Conservation (phyloP, 2,113 vertebrate species). For the Scatophagus argus region DNA sequence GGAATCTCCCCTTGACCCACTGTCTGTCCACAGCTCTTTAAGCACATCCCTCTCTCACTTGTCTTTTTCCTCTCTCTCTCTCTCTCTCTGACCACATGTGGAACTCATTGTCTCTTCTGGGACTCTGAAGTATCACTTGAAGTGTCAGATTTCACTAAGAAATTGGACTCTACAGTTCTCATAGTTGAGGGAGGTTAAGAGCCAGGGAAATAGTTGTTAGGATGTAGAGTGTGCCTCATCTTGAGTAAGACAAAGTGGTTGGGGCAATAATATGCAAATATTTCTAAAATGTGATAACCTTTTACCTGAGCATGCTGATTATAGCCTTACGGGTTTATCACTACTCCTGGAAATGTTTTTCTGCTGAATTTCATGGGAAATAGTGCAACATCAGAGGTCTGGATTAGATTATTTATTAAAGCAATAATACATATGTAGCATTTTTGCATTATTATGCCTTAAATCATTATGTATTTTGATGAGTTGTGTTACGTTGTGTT, state of each 20-base stretch:
- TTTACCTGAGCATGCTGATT: background rate
- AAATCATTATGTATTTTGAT: too few relatives aligned
- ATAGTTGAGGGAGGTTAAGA: background rate
- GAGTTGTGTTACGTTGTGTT: too few relatives aligned
- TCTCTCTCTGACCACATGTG: constrained; percentile 57
- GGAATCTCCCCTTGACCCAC: constrained; percentile 47
- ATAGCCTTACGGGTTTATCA: background rate
- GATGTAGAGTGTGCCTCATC: background rate
- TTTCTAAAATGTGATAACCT: background rate
- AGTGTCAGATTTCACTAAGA: constrained; percentile 58
- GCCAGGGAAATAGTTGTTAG: background rate
- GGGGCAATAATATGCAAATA: background rate
- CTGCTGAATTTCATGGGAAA: background rate
- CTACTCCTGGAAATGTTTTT: background rate
- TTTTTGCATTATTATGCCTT: too few relatives aligned
- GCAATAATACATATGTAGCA: too few relatives aligned
- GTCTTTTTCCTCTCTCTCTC: constrained; percentile 4
- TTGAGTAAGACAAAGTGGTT: background rate
- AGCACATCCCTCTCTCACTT: constrained; percentile 14
- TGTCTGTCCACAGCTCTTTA: constrained; percentile 55
- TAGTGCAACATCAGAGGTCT: background rate
- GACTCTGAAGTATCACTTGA: constrained; percentile 41
- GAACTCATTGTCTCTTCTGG: constrained; percentile 53
- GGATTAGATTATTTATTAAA: constrained; percentile 10
- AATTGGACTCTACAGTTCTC: constrained; percentile 5